These are phyloP conservation scores for Bombus soroeensis DNA, from an alignment of 1,140 invertebrate genomes.

Conservation along the genomic window DNA sequence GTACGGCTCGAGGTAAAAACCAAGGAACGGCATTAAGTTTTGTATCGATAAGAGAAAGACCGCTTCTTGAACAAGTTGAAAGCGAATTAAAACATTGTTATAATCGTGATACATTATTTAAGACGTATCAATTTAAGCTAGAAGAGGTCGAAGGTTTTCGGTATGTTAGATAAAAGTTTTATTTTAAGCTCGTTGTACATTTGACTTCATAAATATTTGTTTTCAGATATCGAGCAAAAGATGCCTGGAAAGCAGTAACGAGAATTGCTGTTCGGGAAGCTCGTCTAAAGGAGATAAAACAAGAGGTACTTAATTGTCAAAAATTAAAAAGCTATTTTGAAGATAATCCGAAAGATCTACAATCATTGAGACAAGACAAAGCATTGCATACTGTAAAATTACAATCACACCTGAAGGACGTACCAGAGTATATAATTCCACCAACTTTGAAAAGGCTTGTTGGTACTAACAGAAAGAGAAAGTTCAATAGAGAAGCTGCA, in stretches of 20 bases:
- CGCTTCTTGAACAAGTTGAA: conserved; percentile 90
- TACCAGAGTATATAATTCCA: conserved; percentile 97
- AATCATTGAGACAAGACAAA: conserved; percentile 95
- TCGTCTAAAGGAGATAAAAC: conserved; percentile 97
- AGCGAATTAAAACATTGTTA: conserved; percentile 87
- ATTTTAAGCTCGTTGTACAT: not conserved
- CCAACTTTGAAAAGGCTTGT: conserved; percentile 87
- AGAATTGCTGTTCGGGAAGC: conserved; percentile 96
- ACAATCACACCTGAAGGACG: conserved; percentile 93
- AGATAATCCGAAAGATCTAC: conserved; percentile 95
- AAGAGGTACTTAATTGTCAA: conserved; percentile 95
- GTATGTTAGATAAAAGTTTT: conserved; percentile 58
- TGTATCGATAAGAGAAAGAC: conserved; percentile 91
- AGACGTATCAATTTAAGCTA: conserved; percentile 96
- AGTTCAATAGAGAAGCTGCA: conserved; percentile 76
- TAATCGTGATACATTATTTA: conserved; percentile 84
- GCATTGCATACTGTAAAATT: conserved; percentile 93
- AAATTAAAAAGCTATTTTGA: conserved; percentile 98
- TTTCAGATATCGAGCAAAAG: conserved; percentile 91
- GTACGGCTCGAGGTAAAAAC: conserved; percentile 96
- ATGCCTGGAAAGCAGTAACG: conserved; percentile 97
- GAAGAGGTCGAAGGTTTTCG: conserved; percentile 98
- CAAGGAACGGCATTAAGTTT: conserved; percentile 97
- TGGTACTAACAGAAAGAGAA: conserved; percentile 80
- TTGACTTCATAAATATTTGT: not conserved